phyloP scores from a whole-genome alignment of 2,888 invertebrate genomes.

The Gymnocheta viridis region DNA sequence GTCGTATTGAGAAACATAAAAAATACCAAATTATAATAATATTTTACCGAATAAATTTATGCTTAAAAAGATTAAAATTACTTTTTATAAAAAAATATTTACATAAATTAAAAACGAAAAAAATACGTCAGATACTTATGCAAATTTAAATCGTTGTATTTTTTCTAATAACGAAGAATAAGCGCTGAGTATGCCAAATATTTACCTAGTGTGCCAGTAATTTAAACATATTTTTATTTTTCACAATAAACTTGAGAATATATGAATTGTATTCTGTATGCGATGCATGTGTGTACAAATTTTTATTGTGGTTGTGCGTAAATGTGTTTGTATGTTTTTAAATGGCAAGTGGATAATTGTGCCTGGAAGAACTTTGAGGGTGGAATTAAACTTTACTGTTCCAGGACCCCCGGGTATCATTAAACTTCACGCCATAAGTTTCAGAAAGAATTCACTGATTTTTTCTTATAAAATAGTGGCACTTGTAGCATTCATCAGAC shows the following conservation, averaged over 20 bases:
- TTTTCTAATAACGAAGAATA: too few species aligned
- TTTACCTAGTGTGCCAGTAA: not conserved
- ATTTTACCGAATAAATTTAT: too few species aligned
- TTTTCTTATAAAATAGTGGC: slow-evolving; percentile 49
- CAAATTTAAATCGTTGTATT: not conserved
- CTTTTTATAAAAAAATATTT: too few species aligned
- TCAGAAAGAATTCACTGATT: slow-evolving; percentile 68
- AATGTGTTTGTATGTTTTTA: not conserved
- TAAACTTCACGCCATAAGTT: slow-evolving; percentile 74
- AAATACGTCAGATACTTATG: not conserved
- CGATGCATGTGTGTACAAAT: not conserved
- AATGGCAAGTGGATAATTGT: not conserved
- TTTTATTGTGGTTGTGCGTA: not conserved
- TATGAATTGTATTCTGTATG: not conserved
- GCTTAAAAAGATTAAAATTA: too few species aligned
- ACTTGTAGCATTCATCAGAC: too few species aligned
- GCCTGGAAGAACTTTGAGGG: not conserved
- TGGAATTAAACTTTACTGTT: slow-evolving; percentile 50
- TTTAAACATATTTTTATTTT: not conserved
- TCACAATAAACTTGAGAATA: not conserved
- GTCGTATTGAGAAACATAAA: too few species aligned
- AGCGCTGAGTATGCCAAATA: not conserved
- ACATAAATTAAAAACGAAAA: too few species aligned
- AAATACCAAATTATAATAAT: too few species aligned
- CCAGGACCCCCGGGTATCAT: slow-evolving; percentile 66